Percentiles rank a stretch among this genome's conserved stretches.
These are phyloP conservation scores for Mastomys natalensis DNA, from an alignment of 2,113 vertebrate species.

Conservation along the genomic window DNA sequence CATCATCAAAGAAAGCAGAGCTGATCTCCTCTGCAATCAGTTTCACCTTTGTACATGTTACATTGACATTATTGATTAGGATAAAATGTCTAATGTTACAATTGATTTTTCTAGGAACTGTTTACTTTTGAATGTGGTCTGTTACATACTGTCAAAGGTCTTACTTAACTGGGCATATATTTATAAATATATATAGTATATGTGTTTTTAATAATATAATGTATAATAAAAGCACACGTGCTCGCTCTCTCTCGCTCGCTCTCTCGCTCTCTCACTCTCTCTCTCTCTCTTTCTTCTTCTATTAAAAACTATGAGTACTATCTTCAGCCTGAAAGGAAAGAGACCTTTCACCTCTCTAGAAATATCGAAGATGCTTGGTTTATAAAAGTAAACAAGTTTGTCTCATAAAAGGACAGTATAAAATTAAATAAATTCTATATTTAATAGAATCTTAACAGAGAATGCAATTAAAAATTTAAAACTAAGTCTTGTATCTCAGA, in stretches of 20 bases:
- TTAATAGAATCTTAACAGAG: background rate
- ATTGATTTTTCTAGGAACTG: background rate
- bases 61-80: background rate
- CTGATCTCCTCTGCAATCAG: slow-evolving; percentile 8
- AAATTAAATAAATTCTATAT: background rate
- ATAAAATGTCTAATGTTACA: background rate
- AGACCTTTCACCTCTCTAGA: background rate
- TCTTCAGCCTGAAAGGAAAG: background rate
- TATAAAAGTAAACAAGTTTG: background rate
- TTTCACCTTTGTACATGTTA: slow-evolving; percentile 35
- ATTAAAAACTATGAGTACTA: background rate
- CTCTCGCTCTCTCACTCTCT: too few species aligned
- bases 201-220: background rate
- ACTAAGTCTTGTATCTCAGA: background rate
- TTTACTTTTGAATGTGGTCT: background rate
- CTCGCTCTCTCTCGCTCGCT: too few species aligned
- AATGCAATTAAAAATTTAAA: slow-evolving; percentile 13
- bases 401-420: background rate
- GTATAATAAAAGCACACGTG: background rate
- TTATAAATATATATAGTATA: slow-evolving; percentile 7
- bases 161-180: background rate
- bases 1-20: slow-evolving; percentile 63
- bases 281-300: too few species aligned
- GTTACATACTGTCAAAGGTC: background rate
- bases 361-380: background rate